phyloP scores from a whole-genome alignment of 2,888 invertebrate species.

The Scaptomyza tumidula region DNA sequence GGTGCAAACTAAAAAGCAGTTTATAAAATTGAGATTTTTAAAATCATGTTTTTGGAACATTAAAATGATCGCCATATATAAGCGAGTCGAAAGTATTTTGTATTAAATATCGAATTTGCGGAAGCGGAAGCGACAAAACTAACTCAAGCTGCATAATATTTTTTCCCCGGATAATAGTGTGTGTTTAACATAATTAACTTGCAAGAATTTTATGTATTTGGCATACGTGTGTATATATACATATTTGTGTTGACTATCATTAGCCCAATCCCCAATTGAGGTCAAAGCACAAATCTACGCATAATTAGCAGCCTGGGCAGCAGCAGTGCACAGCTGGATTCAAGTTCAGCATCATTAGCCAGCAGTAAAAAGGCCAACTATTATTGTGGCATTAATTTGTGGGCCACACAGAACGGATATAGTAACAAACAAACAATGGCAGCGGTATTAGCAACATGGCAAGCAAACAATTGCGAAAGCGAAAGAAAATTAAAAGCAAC shows the following conservation, averaged over 20 bases:
- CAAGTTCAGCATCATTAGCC: slow-evolving; percentile 76
- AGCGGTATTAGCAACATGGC: slow-evolving; percentile 41
- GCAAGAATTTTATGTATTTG: slow-evolving; percentile 2
- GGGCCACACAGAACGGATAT: slow-evolving; percentile 45
- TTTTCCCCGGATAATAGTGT: background rate
- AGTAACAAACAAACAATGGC: slow-evolving; percentile 16
- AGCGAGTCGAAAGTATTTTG: too few relatives aligned
- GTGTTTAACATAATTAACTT: background rate
- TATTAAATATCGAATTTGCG: too few relatives aligned
- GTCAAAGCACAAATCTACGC: slow-evolving; percentile 52
- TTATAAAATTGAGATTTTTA: too few relatives aligned
- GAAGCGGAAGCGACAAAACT: background rate
- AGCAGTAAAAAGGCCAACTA: slow-evolving; percentile 70
- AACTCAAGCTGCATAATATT: background rate
- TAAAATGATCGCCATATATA: too few relatives aligned
- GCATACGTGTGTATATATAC: background rate
- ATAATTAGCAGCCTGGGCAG: slow-evolving; percentile 74
- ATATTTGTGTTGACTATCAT: slow-evolving; percentile 27
- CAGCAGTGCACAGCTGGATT: slow-evolving; percentile 64
- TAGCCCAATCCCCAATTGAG: slow-evolving; percentile 36
- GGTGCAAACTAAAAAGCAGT: too few relatives aligned
- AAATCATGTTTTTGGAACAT: too few relatives aligned
- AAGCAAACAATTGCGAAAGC: slow-evolving; percentile 61
- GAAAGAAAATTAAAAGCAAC: slow-evolving; percentile 76
- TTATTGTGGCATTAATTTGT: slow-evolving; percentile 80